These are phyloP conservation scores for Melipona quadrifasciata DNA, from an alignment of 1,140 invertebrate genomes.

Conservation along the genomic window DNA sequence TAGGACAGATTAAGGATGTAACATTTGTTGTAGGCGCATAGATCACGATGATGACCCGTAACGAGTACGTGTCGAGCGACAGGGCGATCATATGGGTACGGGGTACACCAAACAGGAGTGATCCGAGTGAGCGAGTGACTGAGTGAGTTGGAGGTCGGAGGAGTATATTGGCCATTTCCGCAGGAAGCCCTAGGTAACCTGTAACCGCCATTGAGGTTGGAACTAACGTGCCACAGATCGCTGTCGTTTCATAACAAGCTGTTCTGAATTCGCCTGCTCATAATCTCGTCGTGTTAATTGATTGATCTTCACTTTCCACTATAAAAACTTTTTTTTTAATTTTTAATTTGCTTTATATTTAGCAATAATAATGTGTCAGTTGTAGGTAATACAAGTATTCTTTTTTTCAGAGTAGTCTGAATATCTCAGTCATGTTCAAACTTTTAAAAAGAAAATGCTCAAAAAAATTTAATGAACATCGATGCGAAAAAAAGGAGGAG, in stretches of 20 bases:
- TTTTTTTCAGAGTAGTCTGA: background rate
- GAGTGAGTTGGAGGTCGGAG: constrained; percentile 77
- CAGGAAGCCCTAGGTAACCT: constrained; percentile 80
- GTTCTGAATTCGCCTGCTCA: constrained; percentile 62
- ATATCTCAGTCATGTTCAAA: background rate
- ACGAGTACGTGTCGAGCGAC: constrained; percentile 73
- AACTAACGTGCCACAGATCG: constrained; percentile 74
- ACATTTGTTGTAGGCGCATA: constrained; percentile 74
- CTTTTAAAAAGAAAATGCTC: background rate
- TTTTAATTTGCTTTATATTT: background rate
- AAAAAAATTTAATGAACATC: background rate
- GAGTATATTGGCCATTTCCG: constrained; percentile 80
- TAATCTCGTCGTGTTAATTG: constrained; percentile 42
- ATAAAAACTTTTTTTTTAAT: background rate
- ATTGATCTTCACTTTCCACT: constrained; percentile 10
- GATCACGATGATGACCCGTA: constrained; percentile 75
- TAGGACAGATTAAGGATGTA: constrained; percentile 72
- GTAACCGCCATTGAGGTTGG: constrained; percentile 77
- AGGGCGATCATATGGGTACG: constrained; percentile 63
- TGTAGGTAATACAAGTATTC: background rate
- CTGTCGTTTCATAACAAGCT: constrained; percentile 73
- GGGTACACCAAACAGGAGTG: constrained; percentile 69
- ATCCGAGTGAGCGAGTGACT: constrained; percentile 60
- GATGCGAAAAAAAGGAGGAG: background rate
- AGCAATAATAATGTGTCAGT: background rate